Evolutionary conservation across 1,140 invertebrate species (phyloP).

Genomic region (Leptopilina boulardi): DNA sequence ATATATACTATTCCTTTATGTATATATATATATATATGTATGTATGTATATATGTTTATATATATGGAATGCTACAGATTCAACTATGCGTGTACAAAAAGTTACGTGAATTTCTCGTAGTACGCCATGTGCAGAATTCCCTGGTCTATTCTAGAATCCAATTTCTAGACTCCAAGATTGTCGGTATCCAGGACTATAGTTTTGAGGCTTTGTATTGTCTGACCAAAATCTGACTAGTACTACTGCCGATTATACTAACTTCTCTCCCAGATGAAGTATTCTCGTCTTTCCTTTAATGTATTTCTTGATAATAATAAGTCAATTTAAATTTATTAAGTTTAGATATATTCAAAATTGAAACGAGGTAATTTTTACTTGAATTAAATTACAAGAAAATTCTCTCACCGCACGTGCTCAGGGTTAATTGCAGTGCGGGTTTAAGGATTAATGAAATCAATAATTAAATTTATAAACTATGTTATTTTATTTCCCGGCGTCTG

Average conservation of each 20-base stretch:
- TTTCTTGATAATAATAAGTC: not conserved
- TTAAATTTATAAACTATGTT: too few species aligned
- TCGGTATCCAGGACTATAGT: not conserved
- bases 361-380: too few species aligned
- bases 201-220: not conserved
- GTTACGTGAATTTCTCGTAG: not conserved
- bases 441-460: too few species aligned
- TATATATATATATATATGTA: too few species aligned
- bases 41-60: not conserved
- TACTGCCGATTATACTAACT: not conserved
- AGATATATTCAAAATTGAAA: too few species aligned
- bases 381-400: too few species aligned
- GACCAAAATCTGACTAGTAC: not conserved
- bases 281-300: not conserved
- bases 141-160: not conserved
- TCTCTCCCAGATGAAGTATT: not conserved
- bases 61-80: not conserved
- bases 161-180: not conserved
- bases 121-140: slow-evolving; percentile 3
- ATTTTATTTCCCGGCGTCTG: too few species aligned
- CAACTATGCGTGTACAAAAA: slow-evolving; percentile 4
- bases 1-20: too few species aligned
- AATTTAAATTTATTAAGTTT: too few species aligned
- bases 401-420: too few species aligned
- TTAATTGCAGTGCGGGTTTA: too few species aligned